Percentiles rank a stretch among this genome's conserved stretches.
phyloP scores from a whole-genome alignment of 2,888 invertebrate genomes.

The Scaptomyza caliginosa region DNA sequence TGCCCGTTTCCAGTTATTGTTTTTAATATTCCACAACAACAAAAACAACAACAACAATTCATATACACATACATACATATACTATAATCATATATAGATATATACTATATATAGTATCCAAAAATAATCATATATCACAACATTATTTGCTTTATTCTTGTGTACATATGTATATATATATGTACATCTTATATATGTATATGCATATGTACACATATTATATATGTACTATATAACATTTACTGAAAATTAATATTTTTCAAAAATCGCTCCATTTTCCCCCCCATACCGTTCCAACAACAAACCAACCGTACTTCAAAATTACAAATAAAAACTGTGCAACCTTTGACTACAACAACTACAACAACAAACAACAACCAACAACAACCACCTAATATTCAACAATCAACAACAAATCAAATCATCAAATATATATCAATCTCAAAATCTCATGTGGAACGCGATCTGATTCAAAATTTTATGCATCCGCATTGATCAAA shows the following conservation, averaged over 20 bases:
- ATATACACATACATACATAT: conserved; percentile 15
- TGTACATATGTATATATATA: conserved; percentile 19
- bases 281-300: conserved; percentile 49
- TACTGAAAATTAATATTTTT: conserved; percentile 54
- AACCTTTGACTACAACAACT: conserved; percentile 29
- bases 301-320: conserved; percentile 45
- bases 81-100: conserved; percentile 16
- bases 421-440: too few species aligned
- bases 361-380: conserved; percentile 41
- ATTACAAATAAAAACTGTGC: conserved; percentile 54
- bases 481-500: conserved; percentile 63
- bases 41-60: too few species aligned
- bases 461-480: conserved; percentile 65
- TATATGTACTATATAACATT: conserved; percentile 16
- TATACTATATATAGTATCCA: conserved; percentile 52
- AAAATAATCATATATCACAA: conserved; percentile 67
- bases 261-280: conserved; percentile 69
- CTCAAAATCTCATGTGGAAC: conserved; percentile 61
- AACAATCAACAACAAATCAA: conserved; percentile 56
- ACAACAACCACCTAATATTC: conserved; percentile 43
- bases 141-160: conserved; percentile 43
- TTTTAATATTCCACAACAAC: conserved; percentile 22
- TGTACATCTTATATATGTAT: conserved; percentile 10
- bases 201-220: conserved; percentile 6
- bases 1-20: conserved; percentile 14